phyloP scores from a whole-genome alignment of 2,888 invertebrate species.

The Yponomeuta malinellus region DNA sequence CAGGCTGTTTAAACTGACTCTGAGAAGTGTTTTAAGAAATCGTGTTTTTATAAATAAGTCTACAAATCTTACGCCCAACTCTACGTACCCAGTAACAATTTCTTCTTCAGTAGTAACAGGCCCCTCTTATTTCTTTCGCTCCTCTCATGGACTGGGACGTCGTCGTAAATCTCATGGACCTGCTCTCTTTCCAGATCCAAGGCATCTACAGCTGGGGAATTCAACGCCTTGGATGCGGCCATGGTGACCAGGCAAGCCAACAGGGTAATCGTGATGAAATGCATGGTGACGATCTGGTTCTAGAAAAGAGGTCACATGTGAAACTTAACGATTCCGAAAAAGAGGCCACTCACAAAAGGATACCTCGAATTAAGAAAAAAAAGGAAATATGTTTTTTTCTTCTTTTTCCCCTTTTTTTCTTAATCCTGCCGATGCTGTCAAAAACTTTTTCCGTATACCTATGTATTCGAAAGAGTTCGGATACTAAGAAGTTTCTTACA shows the following conservation, averaged over 20 bases:
- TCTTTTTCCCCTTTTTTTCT: too few relatives aligned
- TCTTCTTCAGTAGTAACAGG: slow-evolving; percentile 60
- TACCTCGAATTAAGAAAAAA: too few relatives aligned
- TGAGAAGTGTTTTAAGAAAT: too few relatives aligned
- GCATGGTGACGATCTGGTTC: slow-evolving; percentile 44
- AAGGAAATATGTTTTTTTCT: too few relatives aligned
- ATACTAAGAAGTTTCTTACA: too few relatives aligned
- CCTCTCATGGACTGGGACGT: slow-evolving; percentile 48
- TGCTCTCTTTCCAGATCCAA: slow-evolving; percentile 12
- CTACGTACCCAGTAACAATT: slow-evolving; percentile 56
- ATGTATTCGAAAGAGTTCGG: too few relatives aligned
- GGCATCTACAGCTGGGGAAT: slow-evolving; percentile 24
- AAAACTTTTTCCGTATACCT: too few relatives aligned
- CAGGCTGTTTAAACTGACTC: too few relatives aligned
- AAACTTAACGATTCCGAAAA: background rate
- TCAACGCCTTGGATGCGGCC: slow-evolving; percentile 40
- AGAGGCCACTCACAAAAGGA: background rate
- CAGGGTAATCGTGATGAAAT: slow-evolving; percentile 55
- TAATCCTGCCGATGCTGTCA: too few relatives aligned
- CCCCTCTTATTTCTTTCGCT: slow-evolving; percentile 60
- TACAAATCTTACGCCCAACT: background rate
- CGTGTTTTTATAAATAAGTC: too few relatives aligned
- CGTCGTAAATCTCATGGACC: slow-evolving; percentile 38
- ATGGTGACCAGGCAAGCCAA: slow-evolving; percentile 56
- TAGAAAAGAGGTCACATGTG: slow-evolving; percentile 24